Evolutionary conservation across 1,140 invertebrate species (phyloP), one percentile per base, ranked within the genome.

Genomic region (Nautilus pompilius): DNA sequence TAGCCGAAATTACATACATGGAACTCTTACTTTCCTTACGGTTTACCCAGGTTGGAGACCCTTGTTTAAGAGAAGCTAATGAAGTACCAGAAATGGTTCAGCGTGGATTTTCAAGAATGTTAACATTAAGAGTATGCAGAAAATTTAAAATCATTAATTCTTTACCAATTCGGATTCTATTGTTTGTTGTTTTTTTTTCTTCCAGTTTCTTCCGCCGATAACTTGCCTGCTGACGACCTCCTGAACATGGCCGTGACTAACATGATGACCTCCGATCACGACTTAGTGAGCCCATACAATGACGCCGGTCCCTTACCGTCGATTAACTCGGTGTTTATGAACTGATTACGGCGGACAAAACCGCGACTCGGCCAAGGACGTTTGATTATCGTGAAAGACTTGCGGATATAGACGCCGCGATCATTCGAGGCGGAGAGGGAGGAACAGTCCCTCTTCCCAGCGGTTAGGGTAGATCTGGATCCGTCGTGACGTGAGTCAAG

Each of bases 271-370:
- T 61, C 63, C n/a, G 76, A 77, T 6, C 71, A 75, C 53, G 76
- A 80, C 46, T 64, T 80, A 62, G 60, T 68, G n/a, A 62, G 68
- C 22, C 49, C 64, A 4, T 78, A 69, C 48, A 63, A 60, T 2
- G 76, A 80, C 48, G 70, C 72, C 0, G 73, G 76, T 22, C 70
- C 76, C 13, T 59, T 78, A 24, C 73, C 78, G 1, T 76, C 76
- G 8, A 77, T 78, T 34, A 78, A 76, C 62, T 75, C 74, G 0
- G 74, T 79, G 2, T 79, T 77, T 45, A 68, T 74, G 70, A 76
- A 67, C 6, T 60, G 55, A 53, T 32, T 20, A 51, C 45, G 46
- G 6, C 33, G 48, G 30, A n/a, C 20, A 28, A 56, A 58, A 6
- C 0, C 2, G 20, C 46, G 28, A 24, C 6, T 29, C 36, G n/a